A percentile compares a stretch with the other conserved stretches of the same genome.
phyloP scores from a whole-genome alignment of 2,113 vertebrate genomes.

The Noturus placidus region DNA sequence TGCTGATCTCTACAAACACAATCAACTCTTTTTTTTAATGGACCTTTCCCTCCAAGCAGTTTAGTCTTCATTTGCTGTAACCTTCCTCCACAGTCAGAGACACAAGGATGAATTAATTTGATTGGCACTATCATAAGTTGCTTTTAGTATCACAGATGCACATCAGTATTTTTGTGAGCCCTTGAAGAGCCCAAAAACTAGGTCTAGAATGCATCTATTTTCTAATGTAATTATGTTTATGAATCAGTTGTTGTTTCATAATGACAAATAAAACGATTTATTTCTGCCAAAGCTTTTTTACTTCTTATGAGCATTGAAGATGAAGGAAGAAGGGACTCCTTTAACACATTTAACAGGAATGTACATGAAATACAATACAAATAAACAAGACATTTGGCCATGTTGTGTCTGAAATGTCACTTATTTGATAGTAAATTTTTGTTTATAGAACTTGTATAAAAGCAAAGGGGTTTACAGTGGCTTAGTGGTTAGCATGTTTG shows the following conservation, averaged over 20 bases:
- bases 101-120: background rate
- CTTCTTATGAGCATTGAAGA: background rate
- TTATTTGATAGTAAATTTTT: background rate
- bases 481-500: no score
- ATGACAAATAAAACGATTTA: background rate
- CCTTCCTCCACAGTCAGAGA: background rate
- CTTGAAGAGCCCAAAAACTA: background rate
- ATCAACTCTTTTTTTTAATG: slow-evolving; percentile 67
- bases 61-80: slow-evolving; percentile 40
- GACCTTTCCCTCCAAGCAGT: slow-evolving; percentile 58
- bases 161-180: background rate
- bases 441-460: background rate
- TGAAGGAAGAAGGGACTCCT: background rate
- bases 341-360: background rate
- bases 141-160: background rate
- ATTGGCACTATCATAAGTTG: no score
- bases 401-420: background rate
- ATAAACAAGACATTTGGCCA: background rate
- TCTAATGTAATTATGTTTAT: background rate
- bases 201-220: background rate
- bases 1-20: slow-evolving; percentile 70
- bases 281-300: background rate
- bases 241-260: background rate
- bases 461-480: background rate
- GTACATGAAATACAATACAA: background rate